A percentile compares a stretch with the other conserved stretches of the same genome.
These are phyloP conservation scores for Danio tinwini DNA, from an alignment of 2,797 vertebrate genomes.

Conservation along the genomic window DNA sequence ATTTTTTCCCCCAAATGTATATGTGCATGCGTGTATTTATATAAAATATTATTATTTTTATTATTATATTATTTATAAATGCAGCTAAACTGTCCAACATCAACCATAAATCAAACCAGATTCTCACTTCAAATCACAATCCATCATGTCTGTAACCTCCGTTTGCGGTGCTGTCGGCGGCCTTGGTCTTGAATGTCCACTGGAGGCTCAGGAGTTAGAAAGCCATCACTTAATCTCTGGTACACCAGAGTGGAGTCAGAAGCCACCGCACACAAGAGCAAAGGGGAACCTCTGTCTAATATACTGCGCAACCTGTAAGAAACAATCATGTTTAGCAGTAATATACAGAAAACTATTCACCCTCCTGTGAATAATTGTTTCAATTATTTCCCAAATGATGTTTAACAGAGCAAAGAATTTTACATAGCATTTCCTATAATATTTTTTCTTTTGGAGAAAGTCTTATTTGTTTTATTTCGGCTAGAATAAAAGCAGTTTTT, in stretches of 20 bases:
- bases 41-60: too few species aligned
- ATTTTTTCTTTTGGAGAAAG: too few species aligned
- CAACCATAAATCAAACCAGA: not conserved
- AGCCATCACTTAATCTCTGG: conserved; percentile 85
- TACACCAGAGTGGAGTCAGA: conserved; percentile 96
- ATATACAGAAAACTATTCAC: too few species aligned
- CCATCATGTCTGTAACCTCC: conserved; percentile 67
- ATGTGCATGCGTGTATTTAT: too few species aligned
- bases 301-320: conserved; percentile 70
- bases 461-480: too few species aligned
- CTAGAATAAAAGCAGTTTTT: too few species aligned
- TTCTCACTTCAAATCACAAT: not conserved
- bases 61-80: too few species aligned
- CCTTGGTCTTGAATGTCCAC: conserved; percentile 75
- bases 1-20: too few species aligned
- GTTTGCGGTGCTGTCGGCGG: conserved; percentile 81
- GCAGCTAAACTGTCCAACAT: not conserved
- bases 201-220: conserved; percentile 90
- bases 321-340: not conserved
- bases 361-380: too few species aligned
- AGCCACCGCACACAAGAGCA: conserved; percentile 89
- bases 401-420: too few species aligned
- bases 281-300: conserved; percentile 71
- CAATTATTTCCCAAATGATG: too few species aligned
- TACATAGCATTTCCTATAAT: too few species aligned